Evolutionary conservation across 2,888 invertebrate genomes (phyloP).

Genomic region (Euphydryas editha): DNA sequence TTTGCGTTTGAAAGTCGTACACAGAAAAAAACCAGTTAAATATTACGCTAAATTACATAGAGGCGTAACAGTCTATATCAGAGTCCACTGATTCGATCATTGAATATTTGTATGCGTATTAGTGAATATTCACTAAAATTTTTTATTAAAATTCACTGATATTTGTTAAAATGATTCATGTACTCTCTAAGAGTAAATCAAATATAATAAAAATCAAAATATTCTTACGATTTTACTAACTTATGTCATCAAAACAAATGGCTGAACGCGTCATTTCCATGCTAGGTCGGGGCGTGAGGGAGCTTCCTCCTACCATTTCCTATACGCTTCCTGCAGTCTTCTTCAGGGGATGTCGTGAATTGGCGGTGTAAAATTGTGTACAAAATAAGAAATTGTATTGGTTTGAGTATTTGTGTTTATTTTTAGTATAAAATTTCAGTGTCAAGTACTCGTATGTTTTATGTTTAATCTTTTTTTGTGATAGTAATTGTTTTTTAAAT

Average conservation of each 20-base stretch:
- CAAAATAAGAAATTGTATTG: conserved; percentile 25
- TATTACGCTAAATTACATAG: too few species aligned
- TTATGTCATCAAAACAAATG: conserved; percentile 27
- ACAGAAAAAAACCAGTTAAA: too few species aligned
- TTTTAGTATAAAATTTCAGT: conserved; percentile 2
- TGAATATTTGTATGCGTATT: too few species aligned
- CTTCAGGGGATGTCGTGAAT: conserved; percentile 35
- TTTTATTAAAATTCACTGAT: too few species aligned
- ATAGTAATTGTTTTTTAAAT: neutral
- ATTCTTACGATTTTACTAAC: conserved; percentile 5
- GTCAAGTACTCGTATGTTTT: neutral
- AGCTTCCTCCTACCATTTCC: conserved; percentile 39
- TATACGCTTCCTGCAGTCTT: conserved; percentile 34
- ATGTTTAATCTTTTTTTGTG: neutral
- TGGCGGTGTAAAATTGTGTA: conserved; percentile 17
- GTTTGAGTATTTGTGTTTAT: conserved; percentile 8
- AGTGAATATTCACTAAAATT: too few species aligned
- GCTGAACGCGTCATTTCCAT: conserved; percentile 30
- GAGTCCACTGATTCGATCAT: too few species aligned
- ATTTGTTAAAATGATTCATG: too few species aligned
- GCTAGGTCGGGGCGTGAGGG: conserved; percentile 26
- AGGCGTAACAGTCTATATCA: too few species aligned
- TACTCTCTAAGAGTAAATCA: too few species aligned
- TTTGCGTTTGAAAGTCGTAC: too few species aligned
- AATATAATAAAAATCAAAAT: neutral